Conservation (phyloP, 2,113 vertebrate species). For the Cairina moschata region DNA sequence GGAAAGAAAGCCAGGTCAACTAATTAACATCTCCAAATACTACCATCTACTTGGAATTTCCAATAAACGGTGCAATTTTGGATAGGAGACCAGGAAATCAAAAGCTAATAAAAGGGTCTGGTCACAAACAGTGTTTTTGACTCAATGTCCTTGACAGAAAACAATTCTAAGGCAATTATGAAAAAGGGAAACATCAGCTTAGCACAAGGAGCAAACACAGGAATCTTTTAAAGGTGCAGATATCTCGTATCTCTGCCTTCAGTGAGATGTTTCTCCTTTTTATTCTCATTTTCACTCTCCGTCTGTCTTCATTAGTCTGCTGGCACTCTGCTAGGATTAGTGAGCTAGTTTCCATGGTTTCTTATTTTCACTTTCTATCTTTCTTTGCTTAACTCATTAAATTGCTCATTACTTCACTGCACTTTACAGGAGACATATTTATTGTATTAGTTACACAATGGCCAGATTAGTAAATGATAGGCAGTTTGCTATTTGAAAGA, state of each 20-base stretch:
- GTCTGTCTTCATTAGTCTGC: conserved; percentile 76
- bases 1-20: neutral
- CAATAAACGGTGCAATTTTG: neutral
- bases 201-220: neutral
- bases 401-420: conserved; percentile 77
- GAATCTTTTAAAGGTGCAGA: conserved; percentile 40
- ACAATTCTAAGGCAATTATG: neutral
- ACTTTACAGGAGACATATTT: conserved; percentile 79
- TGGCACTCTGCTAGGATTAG: conserved; percentile 75
- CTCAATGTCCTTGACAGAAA: neutral
- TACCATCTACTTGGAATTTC: neutral
- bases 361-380: conserved; percentile 79
- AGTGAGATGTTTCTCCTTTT: conserved; percentile 48
- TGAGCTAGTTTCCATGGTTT: conserved; percentile 77
- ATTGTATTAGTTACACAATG: conserved; percentile 79
- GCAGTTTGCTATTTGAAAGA: conserved; percentile 69
- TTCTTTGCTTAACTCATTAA: conserved; percentile 79
- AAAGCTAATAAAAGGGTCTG: neutral
- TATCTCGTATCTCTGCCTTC: conserved; percentile 37
- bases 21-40: neutral
- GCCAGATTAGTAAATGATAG: conserved; percentile 76
- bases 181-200: conserved; percentile 23
- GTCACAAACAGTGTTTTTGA: neutral
- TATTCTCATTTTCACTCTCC: conserved; percentile 72
- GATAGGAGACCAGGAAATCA: neutral